Conservation (phyloP, 2,888 invertebrate genomes). For the Drosophila barbarae region DNA sequence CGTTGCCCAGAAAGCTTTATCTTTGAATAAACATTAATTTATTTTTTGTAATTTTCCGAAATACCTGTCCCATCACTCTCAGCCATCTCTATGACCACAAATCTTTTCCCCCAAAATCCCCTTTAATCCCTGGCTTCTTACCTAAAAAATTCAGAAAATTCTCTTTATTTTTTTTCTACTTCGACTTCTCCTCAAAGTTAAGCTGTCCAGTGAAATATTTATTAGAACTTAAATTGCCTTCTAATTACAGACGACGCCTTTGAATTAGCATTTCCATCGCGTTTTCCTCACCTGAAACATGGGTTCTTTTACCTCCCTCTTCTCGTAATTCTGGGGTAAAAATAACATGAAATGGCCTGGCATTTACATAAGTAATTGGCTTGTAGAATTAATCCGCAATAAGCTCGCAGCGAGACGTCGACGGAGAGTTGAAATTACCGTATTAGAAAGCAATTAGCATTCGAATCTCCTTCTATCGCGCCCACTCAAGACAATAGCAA, state of each 20-base stretch:
- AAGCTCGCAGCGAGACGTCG: slow-evolving; percentile 65
- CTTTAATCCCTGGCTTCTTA: background rate
- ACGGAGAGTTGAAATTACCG: slow-evolving; percentile 65
- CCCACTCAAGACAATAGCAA: slow-evolving; percentile 46
- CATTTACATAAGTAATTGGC: slow-evolving; percentile 78
- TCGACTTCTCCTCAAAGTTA: slow-evolving; percentile 19
- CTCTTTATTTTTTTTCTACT: slow-evolving; percentile 9
- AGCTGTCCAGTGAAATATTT: slow-evolving; percentile 71
- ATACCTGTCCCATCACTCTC: slow-evolving; percentile 5
- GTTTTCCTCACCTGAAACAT: slow-evolving; percentile 53
- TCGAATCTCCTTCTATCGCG: slow-evolving; percentile 54
- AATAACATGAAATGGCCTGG: slow-evolving; percentile 58
- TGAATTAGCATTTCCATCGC: slow-evolving; percentile 65
- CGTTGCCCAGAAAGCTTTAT: background rate
- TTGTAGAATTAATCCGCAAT: slow-evolving; percentile 78
- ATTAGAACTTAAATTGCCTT: slow-evolving; percentile 74
- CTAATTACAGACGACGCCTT: slow-evolving; percentile 74
- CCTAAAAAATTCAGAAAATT: background rate
- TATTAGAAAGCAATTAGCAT: slow-evolving; percentile 79
- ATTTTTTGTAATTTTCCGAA: background rate
- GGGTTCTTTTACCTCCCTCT: background rate
- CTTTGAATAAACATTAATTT: background rate
- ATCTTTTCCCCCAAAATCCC: slow-evolving; percentile 5
- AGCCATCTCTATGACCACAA: slow-evolving; percentile 27
- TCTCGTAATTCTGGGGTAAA: slow-evolving; percentile 30